These are phyloP conservation scores for Pocillopora verrucosa DNA, from an alignment of 64 coral and sea anemone genomes.

Conservation along the genomic window DNA sequence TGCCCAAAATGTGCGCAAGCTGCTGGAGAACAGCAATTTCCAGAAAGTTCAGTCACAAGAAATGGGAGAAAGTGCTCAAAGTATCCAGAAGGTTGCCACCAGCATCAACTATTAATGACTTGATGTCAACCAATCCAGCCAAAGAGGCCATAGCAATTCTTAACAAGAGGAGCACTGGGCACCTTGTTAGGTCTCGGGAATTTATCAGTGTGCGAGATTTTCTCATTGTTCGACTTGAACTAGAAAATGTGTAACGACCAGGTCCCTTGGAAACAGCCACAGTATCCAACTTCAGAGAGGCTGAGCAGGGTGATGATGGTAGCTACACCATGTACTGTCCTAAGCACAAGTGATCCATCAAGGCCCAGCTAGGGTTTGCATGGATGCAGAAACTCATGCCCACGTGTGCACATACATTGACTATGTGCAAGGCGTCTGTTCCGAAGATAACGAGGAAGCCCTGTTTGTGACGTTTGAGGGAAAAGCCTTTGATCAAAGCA, in stretches of 20 bases:
- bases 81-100: too few relatives aligned
- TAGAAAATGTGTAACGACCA: constrained; percentile 5
- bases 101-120: too few relatives aligned
- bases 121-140: neutral
- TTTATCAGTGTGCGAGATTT: constrained; percentile 17
- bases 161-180: constrained; percentile 27
- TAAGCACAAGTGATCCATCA: neutral
- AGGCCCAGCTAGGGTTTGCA: neutral
- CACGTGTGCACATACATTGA: neutral
- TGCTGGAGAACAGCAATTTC: neutral
- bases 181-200: too few relatives aligned
- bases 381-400: too few relatives aligned
- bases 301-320: constrained; percentile 5
- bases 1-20: neutral
- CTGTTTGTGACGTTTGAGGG: neutral
- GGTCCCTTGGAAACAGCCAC: constrained; percentile 18
- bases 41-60: constrained; percentile 3
- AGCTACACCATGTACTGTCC: constrained; percentile 27
- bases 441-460: neutral
- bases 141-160: neutral
- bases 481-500: constrained; percentile 3
- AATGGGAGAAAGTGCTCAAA: constrained; percentile 21
- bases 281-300: constrained; percentile 10
- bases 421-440: neutral
- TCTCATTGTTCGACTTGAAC: too few relatives aligned